Base-by-base conservation (phyloP, 37 sponge, comb jelly and placozoan species). In the Tethya wilhelma region DNA sequence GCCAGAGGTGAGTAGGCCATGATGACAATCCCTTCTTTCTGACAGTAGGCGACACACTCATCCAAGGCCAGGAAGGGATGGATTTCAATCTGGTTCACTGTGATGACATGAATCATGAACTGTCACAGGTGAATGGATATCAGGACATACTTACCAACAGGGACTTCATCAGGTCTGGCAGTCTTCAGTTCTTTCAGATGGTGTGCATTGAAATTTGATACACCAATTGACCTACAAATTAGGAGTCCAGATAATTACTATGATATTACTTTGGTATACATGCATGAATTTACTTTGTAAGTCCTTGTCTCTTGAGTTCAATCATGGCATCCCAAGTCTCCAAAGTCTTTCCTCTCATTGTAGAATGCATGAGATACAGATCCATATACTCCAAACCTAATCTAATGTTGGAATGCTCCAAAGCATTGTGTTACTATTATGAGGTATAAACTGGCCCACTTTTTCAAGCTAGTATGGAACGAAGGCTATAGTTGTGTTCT, bases 211-310 rank as follows among this genome's bases (percentile, higher is more conserved):
- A 93, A 93, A 64, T 89, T 93, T 1, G 94, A 79, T 53, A 93
- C 94, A 46, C 94, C 94, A 45, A 93, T 68, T 0, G 94, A 93
- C 67, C 94, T 91, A n/a, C n/a, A n/a, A n/a, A n/a, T n/a, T n/a
- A n/a, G n/a, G n/a, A n/a, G n/a, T n/a, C n/a, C n/a, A n/a, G n/a
- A n/a, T n/a, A n/a, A n/a, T n/a, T n/a, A n/a, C n/a, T n/a, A n/a
- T n/a, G n/a, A n/a, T n/a, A n/a, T n/a, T n/a, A n/a, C n/a, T n/a
- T n/a, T n/a, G n/a, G n/a, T n/a, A n/a, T n/a, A n/a, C n/a, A 70
- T 33, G 22, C n/a, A 38, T 36, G 9, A 31, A n/a, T 20, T 33
- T 79, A 84, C 90, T 37, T 83, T 19, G 69, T 36, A 0, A 80
- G 69, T n/a, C 90, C 90, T 63, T 82, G 40, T 55, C 75, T 59